phyloP scores from a whole-genome alignment of 2,113 vertebrate species.

The Eleginops maclovinus region DNA sequence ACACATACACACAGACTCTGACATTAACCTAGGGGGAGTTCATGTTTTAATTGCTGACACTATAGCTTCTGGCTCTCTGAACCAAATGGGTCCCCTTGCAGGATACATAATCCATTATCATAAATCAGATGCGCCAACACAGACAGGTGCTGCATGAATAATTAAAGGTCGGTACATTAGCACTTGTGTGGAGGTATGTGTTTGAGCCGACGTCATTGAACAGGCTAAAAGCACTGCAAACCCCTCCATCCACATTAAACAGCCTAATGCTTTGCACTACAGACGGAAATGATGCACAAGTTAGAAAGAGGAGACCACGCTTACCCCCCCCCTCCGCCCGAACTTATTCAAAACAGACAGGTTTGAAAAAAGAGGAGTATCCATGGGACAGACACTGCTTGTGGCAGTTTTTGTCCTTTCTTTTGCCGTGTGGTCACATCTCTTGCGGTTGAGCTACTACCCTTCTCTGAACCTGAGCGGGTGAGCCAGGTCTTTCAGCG shows the following conservation, averaged over 20 bases:
- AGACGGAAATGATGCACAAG: conserved; percentile 49
- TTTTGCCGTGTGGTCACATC: conserved; percentile 45
- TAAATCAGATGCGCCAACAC: conserved; percentile 82
- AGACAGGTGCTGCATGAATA: conserved; percentile 86
- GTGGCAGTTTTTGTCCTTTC: conserved; percentile 60
- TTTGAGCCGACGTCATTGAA: conserved; percentile 59
- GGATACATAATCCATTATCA: conserved; percentile 84
- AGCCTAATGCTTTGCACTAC: conserved; percentile 59
- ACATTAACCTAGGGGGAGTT: conserved; percentile 68
- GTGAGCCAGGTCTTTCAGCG: conserved; percentile 54
- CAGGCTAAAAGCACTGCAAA: conserved; percentile 70
- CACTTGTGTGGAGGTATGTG: conserved; percentile 72
- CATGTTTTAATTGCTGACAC: conserved; percentile 83
- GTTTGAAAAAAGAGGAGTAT: conserved; percentile 36
- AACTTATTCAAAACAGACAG: conserved; percentile 47
- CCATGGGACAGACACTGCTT: conserved; percentile 42
- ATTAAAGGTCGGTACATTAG: conserved; percentile 84
- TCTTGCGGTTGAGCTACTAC: conserved; percentile 52
- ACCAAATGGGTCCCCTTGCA: conserved; percentile 75
- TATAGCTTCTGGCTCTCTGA: conserved; percentile 76
- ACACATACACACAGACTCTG: conserved; percentile 24
- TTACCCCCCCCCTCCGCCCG: conserved; percentile 6
- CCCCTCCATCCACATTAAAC: conserved; percentile 64
- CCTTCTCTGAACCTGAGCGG: conserved; percentile 58
- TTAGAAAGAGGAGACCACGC: conserved; percentile 40